These are phyloP conservation scores for Okamejei kenojei DNA, from an alignment of 2,797 vertebrate species.

Conservation along the genomic window DNA sequence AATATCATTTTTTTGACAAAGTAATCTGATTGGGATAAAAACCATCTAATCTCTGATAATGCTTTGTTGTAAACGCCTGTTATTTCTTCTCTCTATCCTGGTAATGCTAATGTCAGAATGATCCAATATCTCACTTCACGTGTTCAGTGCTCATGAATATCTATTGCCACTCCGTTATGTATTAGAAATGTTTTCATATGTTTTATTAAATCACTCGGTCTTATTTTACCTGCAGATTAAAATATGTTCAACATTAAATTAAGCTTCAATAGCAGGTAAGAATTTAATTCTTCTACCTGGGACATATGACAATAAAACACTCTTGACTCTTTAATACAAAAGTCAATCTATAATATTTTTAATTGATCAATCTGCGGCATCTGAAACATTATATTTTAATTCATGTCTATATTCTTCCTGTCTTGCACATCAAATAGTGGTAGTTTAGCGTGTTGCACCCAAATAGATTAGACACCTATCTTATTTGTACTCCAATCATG, in stretches of 20 bases:
- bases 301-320: no score
- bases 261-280: neutral
- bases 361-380: neutral
- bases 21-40: neutral
- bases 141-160: constrained; percentile 9
- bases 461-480: neutral
- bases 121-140: neutral
- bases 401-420: neutral
- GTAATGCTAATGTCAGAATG: neutral
- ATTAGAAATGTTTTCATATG: constrained; percentile 9
- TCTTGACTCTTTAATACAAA: neutral
- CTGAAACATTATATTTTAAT: neutral
- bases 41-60: neutral
- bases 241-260: neutral
- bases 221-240: constrained; percentile 5
- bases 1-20: neutral
- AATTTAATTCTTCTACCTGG: no score
- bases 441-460: neutral
- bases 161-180: neutral
- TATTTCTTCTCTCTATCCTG: neutral
- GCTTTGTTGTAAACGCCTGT: neutral
- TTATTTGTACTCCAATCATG: neutral
- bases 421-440: neutral
- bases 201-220: neutral
- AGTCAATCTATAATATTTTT: neutral